phyloP scores from a whole-genome alignment of 2,113 vertebrate genomes.

The Cinclus mexicanus region DNA sequence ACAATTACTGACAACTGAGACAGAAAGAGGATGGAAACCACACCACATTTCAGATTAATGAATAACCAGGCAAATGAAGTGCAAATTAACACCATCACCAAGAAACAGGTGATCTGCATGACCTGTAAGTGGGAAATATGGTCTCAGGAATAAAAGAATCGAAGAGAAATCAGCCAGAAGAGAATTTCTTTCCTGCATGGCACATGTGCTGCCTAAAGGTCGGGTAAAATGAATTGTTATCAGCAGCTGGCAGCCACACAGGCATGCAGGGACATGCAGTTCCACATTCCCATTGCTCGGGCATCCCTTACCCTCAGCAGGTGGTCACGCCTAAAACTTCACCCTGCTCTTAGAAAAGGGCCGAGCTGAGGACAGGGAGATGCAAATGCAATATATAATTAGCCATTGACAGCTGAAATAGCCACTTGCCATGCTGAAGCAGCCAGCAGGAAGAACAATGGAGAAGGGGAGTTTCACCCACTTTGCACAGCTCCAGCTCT shows the following conservation, averaged over 20 bases:
- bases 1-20: not conserved
- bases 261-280: not conserved
- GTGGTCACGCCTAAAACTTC: not conserved
- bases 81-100: not conserved
- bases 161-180: not conserved
- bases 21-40: not conserved
- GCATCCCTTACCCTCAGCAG: not conserved
- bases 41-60: not conserved
- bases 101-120: not conserved
- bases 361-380: not conserved
- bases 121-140: not conserved
- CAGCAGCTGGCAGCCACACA: not conserved
- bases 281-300: accelerated
- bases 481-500: not conserved
- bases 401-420: not conserved
- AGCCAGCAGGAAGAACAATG: not conserved
- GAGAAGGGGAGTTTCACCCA: not conserved
- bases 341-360: not conserved
- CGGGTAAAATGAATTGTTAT: not conserved
- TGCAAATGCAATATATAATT: not conserved
- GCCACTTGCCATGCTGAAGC: not conserved
- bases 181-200: not conserved
- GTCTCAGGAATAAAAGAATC: not conserved
- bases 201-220: not conserved
- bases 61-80: not conserved